phyloP scores from a whole-genome alignment of 2,888 invertebrate species.

The Vesta saturnalis region DNA sequence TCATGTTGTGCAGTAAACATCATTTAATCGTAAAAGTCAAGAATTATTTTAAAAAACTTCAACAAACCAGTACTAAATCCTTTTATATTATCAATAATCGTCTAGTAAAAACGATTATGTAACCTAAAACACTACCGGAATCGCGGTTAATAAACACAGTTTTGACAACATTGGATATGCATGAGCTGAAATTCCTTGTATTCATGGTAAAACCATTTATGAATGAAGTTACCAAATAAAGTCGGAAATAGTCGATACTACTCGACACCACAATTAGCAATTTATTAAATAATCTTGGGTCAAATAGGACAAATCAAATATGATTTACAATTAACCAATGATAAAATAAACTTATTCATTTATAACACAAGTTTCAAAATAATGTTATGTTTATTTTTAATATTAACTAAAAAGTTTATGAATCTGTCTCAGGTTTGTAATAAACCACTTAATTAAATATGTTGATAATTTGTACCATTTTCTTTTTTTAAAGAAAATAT shows the following conservation, averaged over 20 bases:
- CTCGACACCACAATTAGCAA: conserved; percentile 38
- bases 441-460: too few species aligned
- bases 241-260: conserved; percentile 29
- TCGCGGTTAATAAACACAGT: conserved; percentile 42
- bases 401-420: neutral
- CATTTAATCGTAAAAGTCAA: too few species aligned
- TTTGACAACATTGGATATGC: conserved; percentile 44
- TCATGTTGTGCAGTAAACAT: too few species aligned
- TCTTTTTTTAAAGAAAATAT: neutral
- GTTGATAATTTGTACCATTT: too few species aligned
- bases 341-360: conserved; percentile 31
- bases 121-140: conserved; percentile 42
- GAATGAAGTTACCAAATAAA: conserved; percentile 39
- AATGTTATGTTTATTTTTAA: too few species aligned
- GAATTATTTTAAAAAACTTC: too few species aligned
- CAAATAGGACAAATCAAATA: conserved; percentile 35
- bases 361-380: conserved; percentile 1
- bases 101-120: conserved; percentile 29
- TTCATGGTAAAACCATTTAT: conserved; percentile 42
- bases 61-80: too few species aligned
- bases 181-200: conserved; percentile 39
- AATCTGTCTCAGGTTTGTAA: too few species aligned
- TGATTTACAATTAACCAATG: conserved; percentile 35
- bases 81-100: neutral
- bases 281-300: conserved; percentile 36